Conservation (phyloP, 2,113 vertebrate species). For the Eulemur rufifrons region DNA sequence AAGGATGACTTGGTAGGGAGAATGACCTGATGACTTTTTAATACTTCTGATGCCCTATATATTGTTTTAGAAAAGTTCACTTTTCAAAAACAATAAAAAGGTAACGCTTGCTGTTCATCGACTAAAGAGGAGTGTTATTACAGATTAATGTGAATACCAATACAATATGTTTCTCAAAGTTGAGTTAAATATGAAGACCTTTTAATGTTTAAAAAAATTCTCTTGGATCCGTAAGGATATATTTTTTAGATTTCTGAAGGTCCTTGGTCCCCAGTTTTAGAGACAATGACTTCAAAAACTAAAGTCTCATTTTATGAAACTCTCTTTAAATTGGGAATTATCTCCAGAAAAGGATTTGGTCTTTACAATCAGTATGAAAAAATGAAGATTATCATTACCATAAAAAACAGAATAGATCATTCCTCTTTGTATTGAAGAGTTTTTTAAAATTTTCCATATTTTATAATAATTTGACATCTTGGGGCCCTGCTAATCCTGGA, state of each 20-base stretch:
- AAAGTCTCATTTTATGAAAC: conserved; percentile 18
- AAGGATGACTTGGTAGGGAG: background rate
- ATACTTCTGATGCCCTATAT: background rate
- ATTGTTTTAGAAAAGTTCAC: background rate
- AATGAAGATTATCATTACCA: background rate
- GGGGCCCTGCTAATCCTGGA: background rate
- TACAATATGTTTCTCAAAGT: conserved; percentile 1
- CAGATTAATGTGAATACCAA: background rate
- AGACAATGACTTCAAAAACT: conserved; percentile 20
- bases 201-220: conserved; percentile 17
- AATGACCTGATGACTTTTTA: background rate
- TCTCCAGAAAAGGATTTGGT: background rate
- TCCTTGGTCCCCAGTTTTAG: background rate
- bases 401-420: conserved; percentile 17
- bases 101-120: background rate
- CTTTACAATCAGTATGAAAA: background rate
- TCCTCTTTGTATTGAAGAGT: background rate
- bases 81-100: background rate
- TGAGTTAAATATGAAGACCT: background rate
- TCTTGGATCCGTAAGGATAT: background rate
- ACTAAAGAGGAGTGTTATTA: background rate
- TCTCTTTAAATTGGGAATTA: conserved; percentile 3
- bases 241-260: background rate
- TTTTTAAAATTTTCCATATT: background rate
- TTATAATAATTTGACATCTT: conserved; percentile 6